Percentiles rank a stretch among this genome's conserved stretches.
These are phyloP conservation scores for Paraplagusia blochii DNA, from an alignment of 2,113 vertebrate species.

Conservation along the genomic window DNA sequence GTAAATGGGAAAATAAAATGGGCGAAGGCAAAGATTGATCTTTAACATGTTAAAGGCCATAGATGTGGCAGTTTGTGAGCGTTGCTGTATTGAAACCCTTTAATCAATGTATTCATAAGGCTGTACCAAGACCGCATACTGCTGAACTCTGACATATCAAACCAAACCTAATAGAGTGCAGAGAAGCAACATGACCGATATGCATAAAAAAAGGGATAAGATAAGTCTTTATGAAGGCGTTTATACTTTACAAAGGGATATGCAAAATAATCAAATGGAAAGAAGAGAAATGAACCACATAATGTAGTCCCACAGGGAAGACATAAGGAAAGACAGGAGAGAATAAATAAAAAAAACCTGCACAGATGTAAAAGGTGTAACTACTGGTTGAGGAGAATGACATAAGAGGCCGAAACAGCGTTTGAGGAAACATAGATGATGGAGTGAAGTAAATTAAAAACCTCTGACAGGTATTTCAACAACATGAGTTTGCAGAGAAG, in stretches of 20 bases:
- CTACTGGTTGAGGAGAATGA: slow-evolving; percentile 14
- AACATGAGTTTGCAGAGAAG: slow-evolving; percentile 14
- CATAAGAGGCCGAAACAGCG: slow-evolving; percentile 27
- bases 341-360: slow-evolving; percentile 12
- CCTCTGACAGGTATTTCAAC: slow-evolving; percentile 34
- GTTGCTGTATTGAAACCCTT: slow-evolving; percentile 7
- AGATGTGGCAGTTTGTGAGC: slow-evolving; percentile 3
- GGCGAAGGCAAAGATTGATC: slow-evolving; percentile 13
- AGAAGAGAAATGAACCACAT: slow-evolving; percentile 5
- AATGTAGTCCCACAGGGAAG: background rate
- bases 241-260: no score
- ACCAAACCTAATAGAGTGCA: background rate
- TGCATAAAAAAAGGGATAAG: background rate
- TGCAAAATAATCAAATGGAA: background rate
- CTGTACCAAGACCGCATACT: background rate
- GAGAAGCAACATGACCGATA: background rate
- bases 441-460: slow-evolving; percentile 29
- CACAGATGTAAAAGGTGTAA: slow-evolving; percentile 17
- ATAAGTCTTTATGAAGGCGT: background rate
- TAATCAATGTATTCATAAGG: slow-evolving; percentile 8
- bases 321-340: slow-evolving; percentile 8
- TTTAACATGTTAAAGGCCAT: slow-evolving; percentile 17
- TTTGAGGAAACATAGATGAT: slow-evolving; percentile 17
- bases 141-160: background rate
- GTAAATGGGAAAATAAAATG: slow-evolving; percentile 13